Conservation (phyloP, 2,888 invertebrate genomes). For the Polia nebulosa region DNA sequence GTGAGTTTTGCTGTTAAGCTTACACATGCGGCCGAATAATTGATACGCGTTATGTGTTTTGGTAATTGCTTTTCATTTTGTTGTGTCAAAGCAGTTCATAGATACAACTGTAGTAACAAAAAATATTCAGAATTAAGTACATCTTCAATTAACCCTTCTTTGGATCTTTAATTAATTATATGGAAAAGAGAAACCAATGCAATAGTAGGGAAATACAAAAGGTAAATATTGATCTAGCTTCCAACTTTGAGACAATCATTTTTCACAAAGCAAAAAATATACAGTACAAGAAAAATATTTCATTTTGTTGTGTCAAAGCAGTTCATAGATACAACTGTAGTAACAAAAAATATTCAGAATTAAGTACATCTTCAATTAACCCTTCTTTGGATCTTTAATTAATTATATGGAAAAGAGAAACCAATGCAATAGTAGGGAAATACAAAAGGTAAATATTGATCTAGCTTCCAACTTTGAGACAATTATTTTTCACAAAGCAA, state of each 20-base stretch:
- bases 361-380: too few species aligned
- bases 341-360: too few species aligned
- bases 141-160: too few species aligned
- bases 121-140: too few species aligned
- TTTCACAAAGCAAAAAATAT: not conserved
- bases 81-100: not conserved
- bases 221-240: not conserved
- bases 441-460: not conserved
- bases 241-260: not conserved
- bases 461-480: not conserved
- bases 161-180: too few species aligned
- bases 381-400: too few species aligned
- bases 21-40: conserved; percentile 36
- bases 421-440: not conserved
- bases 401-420: not conserved
- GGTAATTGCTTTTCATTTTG: conserved; percentile 39
- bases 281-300: not conserved
- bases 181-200: not conserved
- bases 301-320: conserved; percentile 11
- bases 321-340: not conserved
- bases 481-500: not conserved
- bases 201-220: not conserved
- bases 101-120: not conserved
- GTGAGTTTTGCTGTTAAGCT: conserved; percentile 38
- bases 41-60: conserved; percentile 33